Evolutionary conservation across 1,140 invertebrate species (phyloP).

Genomic region (Lepidurus couesii): DNA sequence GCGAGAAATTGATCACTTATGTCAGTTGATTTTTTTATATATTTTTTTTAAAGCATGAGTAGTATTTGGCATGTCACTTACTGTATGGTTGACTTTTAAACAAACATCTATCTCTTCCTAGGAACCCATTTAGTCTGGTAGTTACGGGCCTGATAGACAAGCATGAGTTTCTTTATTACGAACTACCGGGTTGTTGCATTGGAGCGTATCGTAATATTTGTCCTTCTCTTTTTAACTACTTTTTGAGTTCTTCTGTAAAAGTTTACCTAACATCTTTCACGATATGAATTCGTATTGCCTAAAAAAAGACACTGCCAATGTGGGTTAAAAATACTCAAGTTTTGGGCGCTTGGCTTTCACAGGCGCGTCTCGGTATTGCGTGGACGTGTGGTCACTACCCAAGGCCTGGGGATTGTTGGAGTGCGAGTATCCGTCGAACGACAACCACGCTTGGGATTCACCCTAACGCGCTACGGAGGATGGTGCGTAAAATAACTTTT

Average conservation of each 20-base stretch:
- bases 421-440: constrained; percentile 92
- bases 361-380: constrained; percentile 98
- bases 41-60: neutral
- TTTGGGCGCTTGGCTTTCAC: constrained; percentile 43
- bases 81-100: constrained; percentile 6
- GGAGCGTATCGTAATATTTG: neutral
- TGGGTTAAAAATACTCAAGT: constrained; percentile 34
- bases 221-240: neutral
- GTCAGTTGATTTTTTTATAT: neutral
- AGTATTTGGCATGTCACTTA: neutral
- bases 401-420: constrained; percentile 90
- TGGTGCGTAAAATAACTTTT: constrained; percentile 62
- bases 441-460: constrained; percentile 92
- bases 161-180: constrained; percentile 19
- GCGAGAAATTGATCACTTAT: neutral
- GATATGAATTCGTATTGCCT: constrained; percentile 38
- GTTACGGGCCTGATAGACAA: constrained; percentile 17
- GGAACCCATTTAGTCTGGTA: constrained; percentile 15
- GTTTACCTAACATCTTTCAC: neutral
- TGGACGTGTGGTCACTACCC: constrained; percentile 86
- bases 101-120: neutral
- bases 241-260: constrained; percentile 1
- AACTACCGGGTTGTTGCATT: neutral
- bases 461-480: constrained; percentile 84
- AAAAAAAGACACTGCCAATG: constrained; percentile 5